Percentiles rank a stretch among this genome's conserved stretches.
phyloP scores from a whole-genome alignment of 2,113 vertebrate species.

The Periophthalmus modestus region DNA sequence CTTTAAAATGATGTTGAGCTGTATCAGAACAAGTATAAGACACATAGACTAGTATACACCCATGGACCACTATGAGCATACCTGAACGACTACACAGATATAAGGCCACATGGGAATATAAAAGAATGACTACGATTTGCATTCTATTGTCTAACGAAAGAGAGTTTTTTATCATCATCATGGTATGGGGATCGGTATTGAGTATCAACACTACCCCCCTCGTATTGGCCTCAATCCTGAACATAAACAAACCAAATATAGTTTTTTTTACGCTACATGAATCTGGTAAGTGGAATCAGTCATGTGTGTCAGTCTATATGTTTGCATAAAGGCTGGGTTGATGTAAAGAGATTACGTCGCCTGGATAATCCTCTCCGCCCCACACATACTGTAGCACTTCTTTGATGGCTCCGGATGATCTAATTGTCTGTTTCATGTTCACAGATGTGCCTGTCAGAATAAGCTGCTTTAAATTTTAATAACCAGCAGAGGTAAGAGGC shows the following conservation, averaged over 20 bases:
- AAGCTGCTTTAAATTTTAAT: not conserved
- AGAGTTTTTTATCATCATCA: no score
- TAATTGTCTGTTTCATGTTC: conserved; percentile 1
- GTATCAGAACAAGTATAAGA: no score
- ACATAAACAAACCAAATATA: not conserved
- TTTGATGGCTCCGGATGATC: not conserved
- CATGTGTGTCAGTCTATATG: conserved; percentile 11
- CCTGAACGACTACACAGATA: no score
- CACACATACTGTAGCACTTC: not conserved
- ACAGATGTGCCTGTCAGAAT: not conserved
- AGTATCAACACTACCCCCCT: no score
- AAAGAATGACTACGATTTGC: no score
- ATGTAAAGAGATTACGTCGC: conserved; percentile 63
- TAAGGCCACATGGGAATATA: no score
- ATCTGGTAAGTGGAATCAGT: not conserved
- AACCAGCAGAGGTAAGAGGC: not conserved
- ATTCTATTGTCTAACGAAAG: no score
- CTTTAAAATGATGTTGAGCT: no score
- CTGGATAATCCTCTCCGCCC: conserved; percentile 53
- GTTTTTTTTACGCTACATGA: not conserved
- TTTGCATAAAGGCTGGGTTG: conserved; percentile 50
- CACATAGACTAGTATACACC: no score
- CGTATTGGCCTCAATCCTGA: not conserved
- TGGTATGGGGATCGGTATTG: no score
- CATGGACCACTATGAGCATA: no score